These are phyloP conservation scores for Silurus aristotelis DNA, from an alignment of 2,797 vertebrate species.

Conservation along the genomic window DNA sequence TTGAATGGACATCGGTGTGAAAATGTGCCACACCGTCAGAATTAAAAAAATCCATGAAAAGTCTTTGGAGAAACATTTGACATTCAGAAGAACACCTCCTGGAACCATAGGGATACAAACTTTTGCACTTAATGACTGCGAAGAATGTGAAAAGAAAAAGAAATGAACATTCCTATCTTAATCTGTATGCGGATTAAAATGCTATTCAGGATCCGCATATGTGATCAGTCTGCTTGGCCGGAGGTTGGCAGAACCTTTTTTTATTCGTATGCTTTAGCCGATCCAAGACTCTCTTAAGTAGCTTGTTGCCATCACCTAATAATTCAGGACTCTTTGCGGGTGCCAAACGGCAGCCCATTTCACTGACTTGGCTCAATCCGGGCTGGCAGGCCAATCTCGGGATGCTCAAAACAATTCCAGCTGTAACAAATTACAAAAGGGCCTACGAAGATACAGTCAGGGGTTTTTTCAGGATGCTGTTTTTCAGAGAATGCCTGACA, in stretches of 20 bases:
- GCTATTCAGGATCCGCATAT: background rate
- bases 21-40: background rate
- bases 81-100: background rate
- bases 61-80: background rate
- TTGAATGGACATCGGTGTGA: background rate
- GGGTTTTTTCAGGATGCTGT: background rate
- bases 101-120: background rate
- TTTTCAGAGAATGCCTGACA: conserved; percentile 3
- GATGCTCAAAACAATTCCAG: conserved; percentile 46
- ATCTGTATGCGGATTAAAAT: background rate
- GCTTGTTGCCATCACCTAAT: conserved; percentile 33
- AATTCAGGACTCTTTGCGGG: conserved; percentile 38
- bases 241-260: background rate
- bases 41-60: background rate
- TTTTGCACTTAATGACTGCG: background rate
- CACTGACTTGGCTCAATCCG: conserved; percentile 44
- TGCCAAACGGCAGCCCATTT: conserved; percentile 41
- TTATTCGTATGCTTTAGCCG: background rate
- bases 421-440: conserved; percentile 7
- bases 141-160: background rate
- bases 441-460: background rate
- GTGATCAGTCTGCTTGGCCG: background rate
- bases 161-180: background rate
- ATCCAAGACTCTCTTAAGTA: background rate
- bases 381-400: conserved; percentile 50